phyloP scores from a whole-genome alignment of 2,113 vertebrate genomes.

The Cariama cristata region DNA sequence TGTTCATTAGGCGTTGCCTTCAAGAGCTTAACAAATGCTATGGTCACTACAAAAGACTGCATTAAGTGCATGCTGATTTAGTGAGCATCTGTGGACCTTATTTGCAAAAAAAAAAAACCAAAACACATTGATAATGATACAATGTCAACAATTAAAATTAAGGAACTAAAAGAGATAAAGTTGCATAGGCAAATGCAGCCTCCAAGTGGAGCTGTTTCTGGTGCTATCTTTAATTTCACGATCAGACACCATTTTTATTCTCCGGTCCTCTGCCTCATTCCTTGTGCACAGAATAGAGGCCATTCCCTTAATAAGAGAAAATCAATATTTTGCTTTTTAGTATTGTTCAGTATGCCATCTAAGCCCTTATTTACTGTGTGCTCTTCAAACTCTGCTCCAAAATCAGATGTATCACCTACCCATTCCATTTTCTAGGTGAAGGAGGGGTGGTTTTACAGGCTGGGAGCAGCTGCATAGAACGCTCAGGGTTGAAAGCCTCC shows the following conservation, averaged over 20 bases:
- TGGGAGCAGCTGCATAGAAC: neutral
- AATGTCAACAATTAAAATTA: neutral
- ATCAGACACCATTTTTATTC: neutral
- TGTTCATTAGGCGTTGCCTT: neutral
- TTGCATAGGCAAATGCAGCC: neutral
- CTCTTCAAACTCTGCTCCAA: neutral
- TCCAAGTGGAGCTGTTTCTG: neutral
- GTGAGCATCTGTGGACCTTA: neutral
- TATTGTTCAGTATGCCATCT: neutral
- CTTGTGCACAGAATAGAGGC: neutral
- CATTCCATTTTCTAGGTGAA: neutral
- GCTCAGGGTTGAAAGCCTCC: neutral
- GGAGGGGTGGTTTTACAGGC: neutral
- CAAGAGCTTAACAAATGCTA: neutral
- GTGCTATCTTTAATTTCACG: neutral
- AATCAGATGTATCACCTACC: neutral
- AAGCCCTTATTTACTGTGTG: neutral
- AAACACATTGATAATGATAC: neutral
- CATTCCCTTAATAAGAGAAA: neutral
- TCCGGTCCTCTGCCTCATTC: neutral
- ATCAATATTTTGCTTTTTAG: slow-evolving; percentile 18
- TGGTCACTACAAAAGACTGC: neutral
- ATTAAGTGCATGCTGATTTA: neutral
- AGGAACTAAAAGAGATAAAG: neutral
- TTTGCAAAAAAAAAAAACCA: neutral